Evolutionary conservation across 1,140 invertebrate genomes (phyloP), one percentile per base, ranked within the genome.

Genomic region (Musca domestica): DNA sequence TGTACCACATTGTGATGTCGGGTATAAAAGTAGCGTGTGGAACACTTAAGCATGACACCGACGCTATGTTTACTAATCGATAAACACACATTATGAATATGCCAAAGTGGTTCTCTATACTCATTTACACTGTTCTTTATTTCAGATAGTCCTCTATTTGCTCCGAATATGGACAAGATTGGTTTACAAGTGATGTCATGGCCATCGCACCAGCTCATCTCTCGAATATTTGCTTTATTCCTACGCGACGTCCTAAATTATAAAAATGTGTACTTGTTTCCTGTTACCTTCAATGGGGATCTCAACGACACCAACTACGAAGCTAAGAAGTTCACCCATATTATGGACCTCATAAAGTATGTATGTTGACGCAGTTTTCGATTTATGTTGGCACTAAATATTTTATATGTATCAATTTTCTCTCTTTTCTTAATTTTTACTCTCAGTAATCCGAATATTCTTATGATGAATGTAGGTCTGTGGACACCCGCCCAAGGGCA

Each of bases 381-480:
- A 9, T 25, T 56, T 23, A 23, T 19, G 2, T 14, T 20, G 17
- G 19, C 17, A 30, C n/a, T 49, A 22, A 30, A 23, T n/a, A n/a
- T 5, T 56, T 47, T 17, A 46, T 41, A 27, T 52, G n/a, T n/a
- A n/a, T n/a, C n/a, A n/a, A n/a, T n/a, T n/a, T n/a, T n/a, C n/a
- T n/a, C n/a, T 25, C 4, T 68, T 54, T n/a, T 19, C 23, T 17
- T 23, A 68, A 51, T 20, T 68, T 64, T 20, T 54, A 30, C 20
- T 30, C 61, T 41, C 25, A 41, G 20, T 54, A 14, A 61, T 17
- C 46, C 46, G 1, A 58, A 56, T 14, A 48, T 70, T 22, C 7
- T 58, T 14, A 77, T 77, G 86, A 85, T 92, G 10, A 92, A 92
- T 78, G 77, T 93, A 70, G 90, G 90, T 73, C 87, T 91, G 0